Conservation (phyloP, 2,113 vertebrate species). For the Cavia aperea region DNA sequence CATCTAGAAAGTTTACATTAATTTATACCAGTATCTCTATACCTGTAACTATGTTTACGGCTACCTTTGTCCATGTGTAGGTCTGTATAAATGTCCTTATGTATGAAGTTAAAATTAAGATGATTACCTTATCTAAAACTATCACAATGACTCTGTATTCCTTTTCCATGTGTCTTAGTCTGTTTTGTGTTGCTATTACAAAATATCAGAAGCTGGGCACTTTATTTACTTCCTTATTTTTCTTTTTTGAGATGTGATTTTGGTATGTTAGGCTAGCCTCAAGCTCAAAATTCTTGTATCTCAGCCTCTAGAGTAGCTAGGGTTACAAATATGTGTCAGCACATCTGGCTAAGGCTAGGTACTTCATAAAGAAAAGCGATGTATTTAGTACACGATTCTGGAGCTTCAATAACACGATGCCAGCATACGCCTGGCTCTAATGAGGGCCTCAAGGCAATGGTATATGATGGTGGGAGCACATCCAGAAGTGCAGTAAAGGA, state of each 20-base stretch:
- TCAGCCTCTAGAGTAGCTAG: background rate
- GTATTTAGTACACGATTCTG: background rate
- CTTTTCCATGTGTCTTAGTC: background rate
- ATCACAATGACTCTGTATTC: background rate
- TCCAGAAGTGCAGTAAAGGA: background rate
- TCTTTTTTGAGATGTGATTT: background rate
- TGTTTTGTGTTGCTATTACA: too few relatives aligned
- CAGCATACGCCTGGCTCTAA: background rate
- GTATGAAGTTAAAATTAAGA: background rate
- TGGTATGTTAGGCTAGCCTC: background rate
- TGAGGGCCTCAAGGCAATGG: background rate
- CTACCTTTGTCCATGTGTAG: background rate
- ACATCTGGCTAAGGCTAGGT: background rate
- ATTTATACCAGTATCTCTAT: background rate
- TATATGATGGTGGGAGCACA: background rate
- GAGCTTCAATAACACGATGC: background rate
- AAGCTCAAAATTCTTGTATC: background rate
- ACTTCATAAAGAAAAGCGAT: background rate
- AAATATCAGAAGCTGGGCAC: too few relatives aligned
- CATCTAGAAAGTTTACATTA: background rate
- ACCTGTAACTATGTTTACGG: background rate
- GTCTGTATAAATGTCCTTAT: background rate
- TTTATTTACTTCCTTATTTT: too few relatives aligned
- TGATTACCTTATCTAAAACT: background rate
- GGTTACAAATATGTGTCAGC: background rate